Evolutionary conservation across 2,113 vertebrate species (phyloP).

Genomic region (Verasper variegatus): DNA sequence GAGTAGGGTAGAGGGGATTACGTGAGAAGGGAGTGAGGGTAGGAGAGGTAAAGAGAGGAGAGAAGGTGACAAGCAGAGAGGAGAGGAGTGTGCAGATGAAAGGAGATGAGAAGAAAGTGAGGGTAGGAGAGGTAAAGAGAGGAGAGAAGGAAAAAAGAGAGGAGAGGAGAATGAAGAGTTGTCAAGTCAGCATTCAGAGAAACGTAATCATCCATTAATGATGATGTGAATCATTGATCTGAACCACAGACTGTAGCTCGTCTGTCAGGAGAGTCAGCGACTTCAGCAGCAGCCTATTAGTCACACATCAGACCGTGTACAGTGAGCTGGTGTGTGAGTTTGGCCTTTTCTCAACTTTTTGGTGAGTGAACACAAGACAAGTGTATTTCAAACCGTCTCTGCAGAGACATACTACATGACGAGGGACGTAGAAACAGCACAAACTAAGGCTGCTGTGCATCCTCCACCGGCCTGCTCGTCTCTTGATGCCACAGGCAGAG

Average conservation of each 20-base stretch:
- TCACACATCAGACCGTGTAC: conserved; percentile 35
- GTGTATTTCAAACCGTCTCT: not conserved
- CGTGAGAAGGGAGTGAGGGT: not conserved
- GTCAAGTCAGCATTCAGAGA: conserved; percentile 58
- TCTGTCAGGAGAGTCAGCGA: conserved; percentile 59
- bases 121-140: too few relatives aligned
- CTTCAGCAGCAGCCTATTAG: conserved; percentile 40
- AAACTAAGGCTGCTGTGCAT: not conserved
- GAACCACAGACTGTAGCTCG: conserved; percentile 46
- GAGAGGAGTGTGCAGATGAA: not conserved
- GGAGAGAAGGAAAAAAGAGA: not conserved
- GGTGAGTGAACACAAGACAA: not conserved
- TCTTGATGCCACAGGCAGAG: not conserved
- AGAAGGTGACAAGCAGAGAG: too few relatives aligned
- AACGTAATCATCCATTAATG: conserved; percentile 67
- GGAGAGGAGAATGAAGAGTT: conserved; percentile 19
- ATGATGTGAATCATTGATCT: conserved; percentile 68
- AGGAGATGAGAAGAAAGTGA: not conserved
- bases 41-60: too few relatives aligned
- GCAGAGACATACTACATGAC: not conserved
- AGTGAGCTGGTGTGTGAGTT: not conserved
- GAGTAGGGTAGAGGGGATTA: too few relatives aligned
- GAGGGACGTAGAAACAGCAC: not conserved
- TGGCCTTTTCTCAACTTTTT: not conserved
- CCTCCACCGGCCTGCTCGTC: not conserved